Conservation (phyloP, 2,113 vertebrate species). For the Xiphias gladius region DNA sequence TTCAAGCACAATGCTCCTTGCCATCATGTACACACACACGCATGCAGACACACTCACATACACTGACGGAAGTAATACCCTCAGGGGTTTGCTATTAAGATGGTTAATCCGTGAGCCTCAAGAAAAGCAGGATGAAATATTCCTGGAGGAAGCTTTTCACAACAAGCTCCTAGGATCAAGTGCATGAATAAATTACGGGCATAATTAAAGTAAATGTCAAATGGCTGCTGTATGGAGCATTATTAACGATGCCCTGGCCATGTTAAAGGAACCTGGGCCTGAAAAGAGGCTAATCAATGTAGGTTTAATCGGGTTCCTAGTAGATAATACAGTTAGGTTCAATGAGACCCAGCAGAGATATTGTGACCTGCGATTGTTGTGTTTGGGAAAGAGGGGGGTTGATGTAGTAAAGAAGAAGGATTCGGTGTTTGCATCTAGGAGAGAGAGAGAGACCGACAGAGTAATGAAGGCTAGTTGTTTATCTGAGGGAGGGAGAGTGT, state of each 20-base stretch:
- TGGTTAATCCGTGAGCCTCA: slow-evolving; percentile 79
- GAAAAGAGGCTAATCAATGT: slow-evolving; percentile 80
- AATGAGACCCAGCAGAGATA: slow-evolving; percentile 49
- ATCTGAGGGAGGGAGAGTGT: slow-evolving; percentile 7
- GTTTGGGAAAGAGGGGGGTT: slow-evolving; percentile 4
- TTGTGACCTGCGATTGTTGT: slow-evolving; percentile 47
- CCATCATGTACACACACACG: slow-evolving; percentile 7
- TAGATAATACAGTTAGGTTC: slow-evolving; percentile 74
- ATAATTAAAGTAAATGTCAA: slow-evolving; percentile 88
- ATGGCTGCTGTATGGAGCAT: slow-evolving; percentile 78
- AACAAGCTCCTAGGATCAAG: slow-evolving; percentile 84
- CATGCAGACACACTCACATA: slow-evolving; percentile 33
- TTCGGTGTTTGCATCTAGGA: slow-evolving; percentile 27
- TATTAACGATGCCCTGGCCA: slow-evolving; percentile 79
- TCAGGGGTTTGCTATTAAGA: slow-evolving; percentile 81
- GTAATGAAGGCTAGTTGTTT: slow-evolving; percentile 48
- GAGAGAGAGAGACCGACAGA: slow-evolving; percentile 27
- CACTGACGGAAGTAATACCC: slow-evolving; percentile 73
- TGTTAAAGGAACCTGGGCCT: slow-evolving; percentile 74
- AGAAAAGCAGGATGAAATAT: slow-evolving; percentile 79
- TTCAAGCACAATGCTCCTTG: slow-evolving; percentile 55
- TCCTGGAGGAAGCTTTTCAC: slow-evolving; percentile 83
- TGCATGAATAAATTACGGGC: slow-evolving; percentile 87
- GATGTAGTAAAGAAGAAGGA: slow-evolving; percentile 36
- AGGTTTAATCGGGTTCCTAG: slow-evolving; percentile 74